Evolutionary conservation across 2,797 vertebrate genomes (phyloP), one percentile per base, ranked within the genome.

Genomic region (Etheostoma perlongum): DNA sequence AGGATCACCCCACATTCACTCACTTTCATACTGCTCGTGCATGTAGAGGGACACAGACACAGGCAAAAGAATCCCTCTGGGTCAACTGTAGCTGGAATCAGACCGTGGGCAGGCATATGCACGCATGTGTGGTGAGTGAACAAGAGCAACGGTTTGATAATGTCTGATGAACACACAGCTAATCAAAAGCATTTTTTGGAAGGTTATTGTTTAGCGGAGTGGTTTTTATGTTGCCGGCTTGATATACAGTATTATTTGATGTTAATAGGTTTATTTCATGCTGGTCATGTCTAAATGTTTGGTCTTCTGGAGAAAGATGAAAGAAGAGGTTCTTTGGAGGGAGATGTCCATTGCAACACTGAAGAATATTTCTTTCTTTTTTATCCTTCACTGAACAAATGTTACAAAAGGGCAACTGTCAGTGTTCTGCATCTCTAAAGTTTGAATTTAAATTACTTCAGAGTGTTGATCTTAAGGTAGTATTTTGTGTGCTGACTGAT

Each of bases 111-210:
- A 72, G 69, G 78, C 79, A 46, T 74, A 81, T 78, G 86, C 87
- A 82, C 66, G 73, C 79, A 67, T 79, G 86, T 87, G 86, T 82
- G 86, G 85, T 90, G 87, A 91, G 89, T 90, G 86, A 76, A 67
- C 23, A 6, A 58, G 49, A 76, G 65, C 65, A 62, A 21, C 15
- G 3, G 60, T 77, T 67, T 81, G 21, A 61, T 76, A 23, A 65
- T 59, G 68, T 40, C 2, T n/a, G 23, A 73, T 0, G 49, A 74
- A 68, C 18, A 36, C 25, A 30, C 63, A 51, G 72, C 51, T 67
- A 27, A 79, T 66, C 5, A 21, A 57, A 68, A 33, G 23, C n/a
- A 3, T n/a, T 30, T 61, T 67, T 71, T 65, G 10, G 15, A 57
- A 65, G 5, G 52, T 47, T 68, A 13, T n/a, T 18, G 2, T 72